Conservation (phyloP, 2,113 vertebrate species). For the Perognathus longimembris region DNA sequence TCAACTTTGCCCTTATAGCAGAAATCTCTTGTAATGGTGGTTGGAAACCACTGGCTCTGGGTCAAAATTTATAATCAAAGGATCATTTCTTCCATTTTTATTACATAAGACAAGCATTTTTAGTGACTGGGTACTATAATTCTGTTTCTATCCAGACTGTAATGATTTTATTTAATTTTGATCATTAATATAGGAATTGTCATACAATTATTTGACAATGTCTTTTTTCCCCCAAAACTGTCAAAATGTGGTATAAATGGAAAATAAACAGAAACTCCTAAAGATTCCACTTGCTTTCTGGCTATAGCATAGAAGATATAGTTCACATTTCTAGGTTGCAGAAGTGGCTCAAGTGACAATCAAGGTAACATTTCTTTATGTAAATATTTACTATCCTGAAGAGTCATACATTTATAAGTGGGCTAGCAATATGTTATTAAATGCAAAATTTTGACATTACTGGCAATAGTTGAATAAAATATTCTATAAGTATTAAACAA, state of each 20-base stretch:
- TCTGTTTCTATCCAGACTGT: neutral
- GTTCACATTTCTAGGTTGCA: neutral
- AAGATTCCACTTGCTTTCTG: neutral
- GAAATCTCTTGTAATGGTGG: neutral
- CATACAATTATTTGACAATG: constrained; percentile 7
- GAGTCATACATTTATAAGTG: neutral
- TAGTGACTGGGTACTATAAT: constrained; percentile 3
- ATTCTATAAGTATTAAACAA: constrained; percentile 53
- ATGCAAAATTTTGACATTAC: constrained; percentile 17
- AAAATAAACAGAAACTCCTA: constrained; percentile 9
- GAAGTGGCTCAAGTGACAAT: neutral
- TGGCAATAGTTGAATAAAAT: constrained; percentile 38
- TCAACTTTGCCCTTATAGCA: neutral
- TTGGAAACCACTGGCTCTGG: neutral
- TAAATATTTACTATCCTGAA: neutral
- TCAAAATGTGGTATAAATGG: constrained; percentile 11
- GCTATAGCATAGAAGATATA: neutral
- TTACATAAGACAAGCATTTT: neutral
- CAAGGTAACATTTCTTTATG: neutral
- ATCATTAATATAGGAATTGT: neutral
- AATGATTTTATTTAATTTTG: constrained; percentile 53
- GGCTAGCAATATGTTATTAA: neutral
- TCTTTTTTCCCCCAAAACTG: constrained; percentile 20
- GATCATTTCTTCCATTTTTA: neutral
- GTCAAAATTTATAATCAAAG: neutral